A percentile compares a stretch with the other conserved stretches of the same genome.
Conservation (phyloP, 2,797 vertebrate genomes). For the Acipenser ruthenus region DNA sequence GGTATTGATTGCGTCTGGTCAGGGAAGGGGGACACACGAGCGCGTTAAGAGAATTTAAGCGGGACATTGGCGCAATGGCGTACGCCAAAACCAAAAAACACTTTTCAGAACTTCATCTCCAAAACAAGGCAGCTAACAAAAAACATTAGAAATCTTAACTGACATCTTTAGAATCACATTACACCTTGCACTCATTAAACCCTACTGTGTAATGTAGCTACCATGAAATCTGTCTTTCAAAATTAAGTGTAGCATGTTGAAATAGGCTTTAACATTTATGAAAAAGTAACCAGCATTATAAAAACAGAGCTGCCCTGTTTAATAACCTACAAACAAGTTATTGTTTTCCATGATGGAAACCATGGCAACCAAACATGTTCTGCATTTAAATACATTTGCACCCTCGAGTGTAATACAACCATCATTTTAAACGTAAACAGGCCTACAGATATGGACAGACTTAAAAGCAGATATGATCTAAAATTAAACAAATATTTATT, state of each 20-base stretch:
- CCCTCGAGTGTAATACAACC: slow-evolving; percentile 8
- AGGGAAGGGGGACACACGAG: no score
- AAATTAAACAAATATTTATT: slow-evolving; percentile 36
- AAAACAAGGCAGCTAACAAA: not conserved
- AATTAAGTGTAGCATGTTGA: not conserved
- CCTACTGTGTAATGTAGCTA: not conserved
- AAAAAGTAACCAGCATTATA: slow-evolving; percentile 7
- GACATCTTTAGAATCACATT: not conserved
- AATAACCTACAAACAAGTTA: slow-evolving; percentile 11
- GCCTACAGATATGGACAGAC: slow-evolving; percentile 20
- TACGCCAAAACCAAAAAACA: slow-evolving; percentile 17
- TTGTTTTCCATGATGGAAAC: slow-evolving; percentile 23
- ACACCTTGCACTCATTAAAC: no score
- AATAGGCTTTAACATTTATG: slow-evolving; percentile 12
- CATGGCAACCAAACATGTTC: no score
- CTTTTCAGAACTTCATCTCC: slow-evolving; percentile 12
- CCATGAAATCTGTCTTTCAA: not conserved
- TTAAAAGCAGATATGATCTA: slow-evolving; percentile 29
- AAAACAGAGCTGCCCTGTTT: not conserved
- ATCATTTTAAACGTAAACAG: slow-evolving; percentile 5
- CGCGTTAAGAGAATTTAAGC: no score
- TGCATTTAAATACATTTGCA: slow-evolving; percentile 15
- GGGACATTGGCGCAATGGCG: no score
- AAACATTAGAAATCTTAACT: not conserved
- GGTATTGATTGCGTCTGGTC: no score